Conservation (phyloP, 2,888 invertebrate species). For the Apeira syringaria region DNA sequence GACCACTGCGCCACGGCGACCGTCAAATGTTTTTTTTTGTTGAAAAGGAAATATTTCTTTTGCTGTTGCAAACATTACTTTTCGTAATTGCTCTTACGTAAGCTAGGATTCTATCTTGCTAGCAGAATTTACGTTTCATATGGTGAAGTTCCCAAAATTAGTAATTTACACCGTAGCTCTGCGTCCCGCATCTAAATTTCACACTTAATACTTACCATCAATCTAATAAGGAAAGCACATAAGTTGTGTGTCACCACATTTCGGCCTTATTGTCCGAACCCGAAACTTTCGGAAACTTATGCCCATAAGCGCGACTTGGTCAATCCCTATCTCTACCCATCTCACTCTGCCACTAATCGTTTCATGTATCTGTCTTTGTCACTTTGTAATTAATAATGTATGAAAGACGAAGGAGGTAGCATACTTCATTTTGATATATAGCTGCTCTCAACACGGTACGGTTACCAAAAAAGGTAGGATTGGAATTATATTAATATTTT, state of each 20-base stretch:
- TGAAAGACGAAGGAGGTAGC: conserved; percentile 62
- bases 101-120: no score
- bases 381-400: conserved; percentile 73
- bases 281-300: conserved; percentile 39
- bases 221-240: conserved; percentile 28
- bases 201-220: conserved; percentile 21
- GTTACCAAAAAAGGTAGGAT: conserved; percentile 52
- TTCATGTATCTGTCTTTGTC: conserved; percentile 42
- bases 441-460: conserved; percentile 46
- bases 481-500: conserved; percentile 40
- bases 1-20: no score
- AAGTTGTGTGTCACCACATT: conserved; percentile 36
- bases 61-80: no score
- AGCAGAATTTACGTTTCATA: no score
- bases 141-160: no score
- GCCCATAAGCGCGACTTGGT: conserved; percentile 39
- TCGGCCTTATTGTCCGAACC: conserved; percentile 37
- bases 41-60: no score
- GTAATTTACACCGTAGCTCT: no score
- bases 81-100: no score
- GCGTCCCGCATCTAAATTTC: conserved; percentile 10
- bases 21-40: no score
- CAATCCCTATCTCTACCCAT: conserved; percentile 39
- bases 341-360: conserved; percentile 29
- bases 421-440: conserved; percentile 68